Percentiles rank a stretch among this genome's conserved stretches.
Evolutionary conservation across 1,140 invertebrate species (phyloP).

Genomic region (Tetramorium parvispinum): DNA sequence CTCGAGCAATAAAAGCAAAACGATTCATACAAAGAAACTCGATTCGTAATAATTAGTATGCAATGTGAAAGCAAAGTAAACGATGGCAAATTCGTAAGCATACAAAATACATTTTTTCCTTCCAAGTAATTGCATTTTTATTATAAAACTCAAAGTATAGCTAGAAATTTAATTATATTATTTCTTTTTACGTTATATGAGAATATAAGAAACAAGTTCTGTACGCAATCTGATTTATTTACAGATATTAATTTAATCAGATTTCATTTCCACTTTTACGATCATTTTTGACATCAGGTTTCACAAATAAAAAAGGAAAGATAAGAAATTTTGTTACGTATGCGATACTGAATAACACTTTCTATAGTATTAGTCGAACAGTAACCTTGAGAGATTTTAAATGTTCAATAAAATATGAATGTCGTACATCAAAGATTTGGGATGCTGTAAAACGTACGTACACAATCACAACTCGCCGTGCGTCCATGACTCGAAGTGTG

Average conservation of each 20-base stretch:
- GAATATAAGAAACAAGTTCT: neutral
- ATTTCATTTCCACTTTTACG: neutral
- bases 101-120: neutral
- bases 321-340: neutral
- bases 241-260: neutral
- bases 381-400: conserved; percentile 8
- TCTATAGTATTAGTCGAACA: neutral
- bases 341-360: neutral
- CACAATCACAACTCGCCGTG: neutral
- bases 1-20: conserved; percentile 38
- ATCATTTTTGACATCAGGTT: neutral
- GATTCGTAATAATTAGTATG: conserved; percentile 41
- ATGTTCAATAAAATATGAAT: neutral
- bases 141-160: neutral
- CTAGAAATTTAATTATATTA: conserved; percentile 15
- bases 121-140: conserved; percentile 12
- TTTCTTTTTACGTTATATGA: neutral
- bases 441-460: neutral
- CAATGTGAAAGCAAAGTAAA: conserved; percentile 8
- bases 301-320: neutral
- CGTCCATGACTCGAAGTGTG: neutral
- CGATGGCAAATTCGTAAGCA: neutral
- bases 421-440: neutral
- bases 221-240: neutral
- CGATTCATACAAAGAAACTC: conserved; percentile 45